A percentile compares a stretch with the other conserved stretches of the same genome.
phyloP scores from a whole-genome alignment of 2,888 invertebrate genomes.

The Acrocyrtus sp. region DNA sequence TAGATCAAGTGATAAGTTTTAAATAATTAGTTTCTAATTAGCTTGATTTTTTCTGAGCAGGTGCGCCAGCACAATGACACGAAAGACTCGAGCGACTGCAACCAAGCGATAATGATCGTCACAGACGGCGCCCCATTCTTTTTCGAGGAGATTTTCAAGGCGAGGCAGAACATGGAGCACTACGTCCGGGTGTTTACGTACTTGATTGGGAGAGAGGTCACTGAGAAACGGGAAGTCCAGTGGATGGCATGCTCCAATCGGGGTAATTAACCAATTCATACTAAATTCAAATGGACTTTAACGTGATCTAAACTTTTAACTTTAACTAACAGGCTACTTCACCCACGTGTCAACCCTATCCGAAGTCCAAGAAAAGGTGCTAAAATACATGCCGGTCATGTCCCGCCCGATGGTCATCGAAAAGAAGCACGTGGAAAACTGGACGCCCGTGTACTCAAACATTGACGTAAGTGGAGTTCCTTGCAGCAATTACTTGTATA shows the following conservation, averaged over 20 bases:
- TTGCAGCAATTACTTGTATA: too few relatives aligned
- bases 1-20: too few relatives aligned
- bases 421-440: slow-evolving; percentile 84
- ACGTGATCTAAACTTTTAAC: background rate
- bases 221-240: slow-evolving; percentile 91
- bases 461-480: slow-evolving; percentile 79
- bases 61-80: too few relatives aligned
- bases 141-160: slow-evolving; percentile 89
- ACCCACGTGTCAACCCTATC: slow-evolving; percentile 96
- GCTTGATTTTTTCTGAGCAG: too few relatives aligned
- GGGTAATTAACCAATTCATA: slow-evolving; percentile 71
- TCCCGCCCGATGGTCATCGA: slow-evolving; percentile 71
- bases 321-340: slow-evolving; percentile 78
- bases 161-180: slow-evolving; percentile 70
- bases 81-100: slow-evolving; percentile 90
- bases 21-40: too few relatives aligned
- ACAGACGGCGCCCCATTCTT: slow-evolving; percentile 98
- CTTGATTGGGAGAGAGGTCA: slow-evolving; percentile 94
- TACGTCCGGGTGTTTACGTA: slow-evolving; percentile 96
- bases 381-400: slow-evolving; percentile 97
- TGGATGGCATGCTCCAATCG: slow-evolving; percentile 99
- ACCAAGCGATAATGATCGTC: slow-evolving; percentile 98
- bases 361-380: slow-evolving; percentile 96
- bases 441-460: slow-evolving; percentile 97
- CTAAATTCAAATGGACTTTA: background rate